Evolutionary conservation across 2,888 invertebrate genomes (phyloP).

Genomic region (Phaedon cochleariae): DNA sequence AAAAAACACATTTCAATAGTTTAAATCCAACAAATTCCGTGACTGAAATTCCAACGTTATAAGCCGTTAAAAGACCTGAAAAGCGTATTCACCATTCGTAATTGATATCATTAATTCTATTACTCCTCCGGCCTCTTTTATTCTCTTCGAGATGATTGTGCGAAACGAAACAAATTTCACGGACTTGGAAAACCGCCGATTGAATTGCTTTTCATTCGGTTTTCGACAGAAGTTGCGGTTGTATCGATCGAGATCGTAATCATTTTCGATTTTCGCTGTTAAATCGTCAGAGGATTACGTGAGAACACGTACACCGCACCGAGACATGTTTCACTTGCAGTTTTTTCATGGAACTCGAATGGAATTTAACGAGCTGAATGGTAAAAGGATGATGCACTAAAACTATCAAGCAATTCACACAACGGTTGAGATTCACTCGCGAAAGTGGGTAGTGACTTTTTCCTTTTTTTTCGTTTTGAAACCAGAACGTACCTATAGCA

Average conservation of each 20-base stretch:
- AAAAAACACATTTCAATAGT: too few species aligned
- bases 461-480: too few species aligned
- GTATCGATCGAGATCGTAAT: conserved; percentile 37
- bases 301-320: conserved; percentile 27
- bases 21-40: too few species aligned
- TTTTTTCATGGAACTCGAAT: conserved; percentile 6
- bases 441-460: too few species aligned
- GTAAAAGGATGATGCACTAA: too few species aligned
- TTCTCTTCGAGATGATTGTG: conserved; percentile 29
- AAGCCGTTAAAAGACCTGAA: not conserved
- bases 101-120: conserved; percentile 16
- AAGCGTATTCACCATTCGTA: not conserved
- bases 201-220: conserved; percentile 28
- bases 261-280: conserved; percentile 39
- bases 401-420: too few species aligned
- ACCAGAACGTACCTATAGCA: too few species aligned
- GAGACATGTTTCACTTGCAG: conserved; percentile 10
- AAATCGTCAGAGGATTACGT: conserved; percentile 33
- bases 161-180: conserved; percentile 36
- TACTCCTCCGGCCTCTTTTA: conserved; percentile 8
- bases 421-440: too few species aligned
- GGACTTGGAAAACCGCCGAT: conserved; percentile 30
- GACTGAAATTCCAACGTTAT: not conserved
- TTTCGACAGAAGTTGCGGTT: conserved; percentile 28
- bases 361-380: not conserved